Evolutionary conservation across 2,797 vertebrate genomes (phyloP), one percentile per base, ranked within the genome.

Genomic region (Hydrocynus forskahlii): DNA sequence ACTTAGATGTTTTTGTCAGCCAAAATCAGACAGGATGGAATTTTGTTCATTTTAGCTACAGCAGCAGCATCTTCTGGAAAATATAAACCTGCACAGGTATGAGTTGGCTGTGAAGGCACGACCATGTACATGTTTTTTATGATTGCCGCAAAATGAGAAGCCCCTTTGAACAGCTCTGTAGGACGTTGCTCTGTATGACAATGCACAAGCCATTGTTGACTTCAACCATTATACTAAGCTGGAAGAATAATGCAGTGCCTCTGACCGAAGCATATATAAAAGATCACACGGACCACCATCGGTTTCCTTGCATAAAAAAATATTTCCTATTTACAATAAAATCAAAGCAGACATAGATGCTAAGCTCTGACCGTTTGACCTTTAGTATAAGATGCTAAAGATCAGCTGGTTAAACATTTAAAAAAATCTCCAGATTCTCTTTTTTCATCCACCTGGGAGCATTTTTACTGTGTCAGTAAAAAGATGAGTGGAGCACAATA

Each of bases 301-400:
- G 25, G 64, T 75, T 81, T 55, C 35, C 29, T 82, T 79, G 73
- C 80, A 77, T 87, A 83, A 84, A 82, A 85, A 87, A 82, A 84
- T 81, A 86, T 35, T 76, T 82, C 78, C 84, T 82, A 87, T 87
- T 79, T 86, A 86, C 84, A 87, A 25, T 63, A 52, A 75, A 82
- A 71, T 76, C 50, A 70, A 68, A 74, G 45, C 40, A 55, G 40
- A 68, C 45, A 9, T 45, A 35, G 17, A 81, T 72, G 59, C 66
- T 75, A 71, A 80, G n/a, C 63, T 72, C 75, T 74, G 68, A 82
- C 67, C 80, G 75, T 75, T 78, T 74, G 68, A 82, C 62, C 80
- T 80, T 75, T 80, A 86, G 48, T 60, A 75, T 60, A 74, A 14
- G 10, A 52, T 52, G 13, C 13, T n/a, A 78, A 80, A 84, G 75